Conservation (phyloP, 2,113 vertebrate species). For the Nannospalax galili region DNA sequence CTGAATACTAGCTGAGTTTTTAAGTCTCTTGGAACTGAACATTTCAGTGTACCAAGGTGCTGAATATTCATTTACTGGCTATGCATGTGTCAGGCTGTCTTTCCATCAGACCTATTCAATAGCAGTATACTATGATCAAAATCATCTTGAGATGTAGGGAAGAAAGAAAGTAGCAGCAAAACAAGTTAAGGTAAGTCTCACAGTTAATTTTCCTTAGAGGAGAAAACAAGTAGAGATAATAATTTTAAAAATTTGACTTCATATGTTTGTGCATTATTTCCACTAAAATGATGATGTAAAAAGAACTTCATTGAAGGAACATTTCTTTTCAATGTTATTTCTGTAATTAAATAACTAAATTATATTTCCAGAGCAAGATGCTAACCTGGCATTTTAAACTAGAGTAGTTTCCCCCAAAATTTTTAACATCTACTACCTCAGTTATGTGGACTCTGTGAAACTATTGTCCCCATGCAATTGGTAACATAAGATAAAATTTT, state of each 20-base stretch:
- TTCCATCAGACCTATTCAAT: not conserved
- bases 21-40: not conserved
- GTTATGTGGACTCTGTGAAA: not conserved
- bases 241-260: no score
- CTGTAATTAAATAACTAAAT: not conserved
- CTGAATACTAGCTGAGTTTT: not conserved
- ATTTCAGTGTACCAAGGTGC: not conserved
- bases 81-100: not conserved
- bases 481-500: not conserved
- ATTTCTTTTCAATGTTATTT: not conserved
- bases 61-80: not conserved
- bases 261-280: not conserved
- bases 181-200: not conserved
- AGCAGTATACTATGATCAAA: not conserved
- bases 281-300: not conserved
- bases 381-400: not conserved
- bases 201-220: not conserved
- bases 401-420: not conserved
- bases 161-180: not conserved
- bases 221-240: not conserved
- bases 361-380: not conserved
- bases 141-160: not conserved
- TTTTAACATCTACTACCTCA: not conserved
- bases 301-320: not conserved
- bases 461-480: not conserved